Evolutionary conservation across 1,140 invertebrate species (phyloP).

Genomic region (Sesamia nonagrioides): DNA sequence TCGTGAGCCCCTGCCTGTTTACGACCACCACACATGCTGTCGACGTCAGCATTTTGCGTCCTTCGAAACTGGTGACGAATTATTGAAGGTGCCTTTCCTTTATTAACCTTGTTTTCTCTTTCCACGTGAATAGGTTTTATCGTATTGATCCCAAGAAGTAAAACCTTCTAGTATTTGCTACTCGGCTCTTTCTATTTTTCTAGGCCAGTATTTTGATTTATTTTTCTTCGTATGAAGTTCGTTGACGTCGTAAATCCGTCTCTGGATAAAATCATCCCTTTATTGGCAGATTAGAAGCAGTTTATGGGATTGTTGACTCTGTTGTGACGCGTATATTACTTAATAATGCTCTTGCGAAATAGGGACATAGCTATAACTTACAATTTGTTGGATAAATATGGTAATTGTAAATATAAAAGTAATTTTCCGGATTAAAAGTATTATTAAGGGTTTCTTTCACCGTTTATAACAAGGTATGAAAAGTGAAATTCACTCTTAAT

Average conservation of each 20-base stretch:
- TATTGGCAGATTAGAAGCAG: slow-evolving; percentile 21
- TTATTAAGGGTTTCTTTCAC: no score
- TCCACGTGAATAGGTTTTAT: slow-evolving; percentile 45
- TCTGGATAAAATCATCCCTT: slow-evolving; percentile 40
- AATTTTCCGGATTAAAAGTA: not conserved
- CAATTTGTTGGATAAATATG: slow-evolving; percentile 14
- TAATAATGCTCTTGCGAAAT: slow-evolving; percentile 13
- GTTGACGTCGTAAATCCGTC: slow-evolving; percentile 37
- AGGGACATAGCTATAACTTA: not conserved
- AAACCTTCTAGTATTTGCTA: slow-evolving; percentile 24
- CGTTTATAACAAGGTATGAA: no score
- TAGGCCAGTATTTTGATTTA: slow-evolving; percentile 37
- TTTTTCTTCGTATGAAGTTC: slow-evolving; percentile 16
- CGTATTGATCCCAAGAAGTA: not conserved
- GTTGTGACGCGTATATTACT: slow-evolving; percentile 17
- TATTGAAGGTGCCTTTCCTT: slow-evolving; percentile 53
- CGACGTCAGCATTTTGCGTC: slow-evolving; percentile 38
- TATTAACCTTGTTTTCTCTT: slow-evolving; percentile 53
- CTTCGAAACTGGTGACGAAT: slow-evolving; percentile 49
- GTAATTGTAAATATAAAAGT: not conserved
- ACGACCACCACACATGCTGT: slow-evolving; percentile 52
- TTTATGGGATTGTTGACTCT: slow-evolving; percentile 44
- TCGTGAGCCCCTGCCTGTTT: slow-evolving; percentile 42
- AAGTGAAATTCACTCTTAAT: no score
- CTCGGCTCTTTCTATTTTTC: slow-evolving; percentile 36